These are phyloP conservation scores for Orchestes rusci DNA, from an alignment of 2,888 invertebrate genomes.

Conservation along the genomic window DNA sequence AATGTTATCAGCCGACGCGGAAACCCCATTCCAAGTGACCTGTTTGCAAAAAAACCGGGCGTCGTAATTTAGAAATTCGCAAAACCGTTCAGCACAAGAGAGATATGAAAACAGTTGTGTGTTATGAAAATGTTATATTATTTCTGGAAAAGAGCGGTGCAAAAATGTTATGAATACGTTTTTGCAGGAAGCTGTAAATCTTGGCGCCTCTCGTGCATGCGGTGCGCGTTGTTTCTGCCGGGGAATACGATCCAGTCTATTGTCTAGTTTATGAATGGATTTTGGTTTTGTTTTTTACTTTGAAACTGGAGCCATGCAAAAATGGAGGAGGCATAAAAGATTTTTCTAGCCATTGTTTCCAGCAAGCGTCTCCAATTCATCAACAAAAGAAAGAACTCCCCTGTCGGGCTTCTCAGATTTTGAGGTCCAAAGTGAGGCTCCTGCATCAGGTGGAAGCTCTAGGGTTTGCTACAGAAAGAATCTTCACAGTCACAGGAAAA, in stretches of 20 bases:
- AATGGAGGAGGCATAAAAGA: too few relatives aligned
- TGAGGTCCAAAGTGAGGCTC: too few relatives aligned
- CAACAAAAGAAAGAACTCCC: too few relatives aligned
- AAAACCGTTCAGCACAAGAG: conserved; percentile 11
- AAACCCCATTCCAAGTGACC: neutral
- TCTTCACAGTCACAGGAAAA: too few relatives aligned
- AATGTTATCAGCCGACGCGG: too few relatives aligned
- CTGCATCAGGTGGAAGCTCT: too few relatives aligned
- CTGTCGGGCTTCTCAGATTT: too few relatives aligned
- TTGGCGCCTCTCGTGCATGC: conserved; percentile 10
- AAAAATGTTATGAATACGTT: conserved; percentile 14
- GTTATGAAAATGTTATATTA: conserved; percentile 14
- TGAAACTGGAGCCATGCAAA: neutral
- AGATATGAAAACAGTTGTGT: conserved; percentile 14
- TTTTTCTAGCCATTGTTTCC: too few relatives aligned
- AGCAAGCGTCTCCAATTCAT: too few relatives aligned
- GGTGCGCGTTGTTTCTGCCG: conserved; percentile 5
- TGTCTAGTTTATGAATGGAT: neutral
- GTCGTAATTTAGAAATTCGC: conserved; percentile 11
- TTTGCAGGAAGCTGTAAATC: conserved; percentile 20
- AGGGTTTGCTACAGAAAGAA: too few relatives aligned
- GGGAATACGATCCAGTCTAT: conserved; percentile 10
- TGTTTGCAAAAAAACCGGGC: too few relatives aligned
- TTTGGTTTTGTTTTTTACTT: neutral
- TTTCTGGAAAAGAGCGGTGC: conserved; percentile 11